Evolutionary conservation across 2,888 invertebrate species (phyloP).

Genomic region (Sarcophaga carnaria): DNA sequence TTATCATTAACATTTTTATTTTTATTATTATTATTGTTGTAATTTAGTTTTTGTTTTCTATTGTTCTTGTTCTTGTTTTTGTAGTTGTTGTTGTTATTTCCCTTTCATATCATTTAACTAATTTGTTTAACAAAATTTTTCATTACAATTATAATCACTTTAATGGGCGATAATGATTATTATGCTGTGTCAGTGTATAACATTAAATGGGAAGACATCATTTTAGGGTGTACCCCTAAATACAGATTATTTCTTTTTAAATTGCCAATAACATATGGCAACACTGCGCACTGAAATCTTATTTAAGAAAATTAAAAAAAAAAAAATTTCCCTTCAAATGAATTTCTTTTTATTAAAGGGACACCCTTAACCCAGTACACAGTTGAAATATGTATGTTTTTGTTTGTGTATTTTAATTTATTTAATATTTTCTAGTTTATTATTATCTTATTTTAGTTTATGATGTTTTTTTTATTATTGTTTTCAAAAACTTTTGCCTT

Average conservation of each 20-base stretch:
- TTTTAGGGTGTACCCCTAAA: not conserved
- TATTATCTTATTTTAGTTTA: not conserved
- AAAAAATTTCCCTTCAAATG: too few relatives aligned
- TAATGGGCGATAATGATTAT: slow-evolving; percentile 47
- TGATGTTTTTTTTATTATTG: not conserved
- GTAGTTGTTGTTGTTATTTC: not conserved
- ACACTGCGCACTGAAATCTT: too few relatives aligned
- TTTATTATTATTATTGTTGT: slow-evolving; percentile 39
- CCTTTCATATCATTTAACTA: slow-evolving; percentile 23
- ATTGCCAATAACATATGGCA: too few relatives aligned
- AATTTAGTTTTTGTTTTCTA: not conserved
- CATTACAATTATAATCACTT: slow-evolving; percentile 52
- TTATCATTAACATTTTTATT: slow-evolving; percentile 35
- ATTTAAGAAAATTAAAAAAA: too few relatives aligned
- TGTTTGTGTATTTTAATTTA: not conserved
- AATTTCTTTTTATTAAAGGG: not conserved
- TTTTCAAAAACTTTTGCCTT: not conserved
- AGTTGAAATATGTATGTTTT: too few relatives aligned
- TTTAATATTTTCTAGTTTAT: not conserved
- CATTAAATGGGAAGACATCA: not conserved
- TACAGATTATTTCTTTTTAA: too few relatives aligned
- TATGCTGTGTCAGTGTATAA: slow-evolving; percentile 1
- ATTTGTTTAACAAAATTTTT: slow-evolving; percentile 47
- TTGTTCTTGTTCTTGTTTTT: not conserved
- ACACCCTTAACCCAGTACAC: not conserved